Conservation (phyloP, 1,140 invertebrate genomes). For the Zaprionus ornatus region DNA sequence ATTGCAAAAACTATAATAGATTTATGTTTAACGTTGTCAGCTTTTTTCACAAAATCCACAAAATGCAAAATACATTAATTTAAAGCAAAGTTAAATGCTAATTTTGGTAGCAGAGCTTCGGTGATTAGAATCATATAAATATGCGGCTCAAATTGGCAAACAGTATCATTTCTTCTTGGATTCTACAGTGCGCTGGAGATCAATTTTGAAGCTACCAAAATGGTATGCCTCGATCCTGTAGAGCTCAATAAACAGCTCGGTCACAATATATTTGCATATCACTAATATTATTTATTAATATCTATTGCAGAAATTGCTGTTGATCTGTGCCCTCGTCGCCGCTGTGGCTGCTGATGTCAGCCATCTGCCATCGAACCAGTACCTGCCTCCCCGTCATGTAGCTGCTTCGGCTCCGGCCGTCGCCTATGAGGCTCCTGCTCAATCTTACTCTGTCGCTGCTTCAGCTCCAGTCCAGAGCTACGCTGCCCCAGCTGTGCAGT, state of each 20-base stretch:
- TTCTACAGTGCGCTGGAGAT: constrained; percentile 69
- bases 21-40: constrained; percentile 65
- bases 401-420: constrained; percentile 59
- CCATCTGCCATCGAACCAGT: constrained; percentile 72
- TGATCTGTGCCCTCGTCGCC: constrained; percentile 73
- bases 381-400: constrained; percentile 60
- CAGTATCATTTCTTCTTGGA: constrained; percentile 78
- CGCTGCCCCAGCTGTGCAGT: constrained; percentile 48
- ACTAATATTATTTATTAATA: not conserved
- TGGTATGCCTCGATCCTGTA: constrained; percentile 52
- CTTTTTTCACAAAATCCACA: constrained; percentile 32
- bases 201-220: constrained; percentile 66
- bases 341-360: constrained; percentile 74
- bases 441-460: constrained; percentile 56
- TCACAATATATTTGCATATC: not conserved
- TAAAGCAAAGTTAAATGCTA: constrained; percentile 68
- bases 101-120: constrained; percentile 53
- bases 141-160: constrained; percentile 49
- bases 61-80: constrained; percentile 79
- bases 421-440: constrained; percentile 49
- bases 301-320: constrained; percentile 69
- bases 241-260: not conserved
- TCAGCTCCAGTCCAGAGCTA: constrained; percentile 48
- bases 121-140: constrained; percentile 80
- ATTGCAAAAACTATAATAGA: constrained; percentile 77